Evolutionary conservation across 2,113 vertebrate genomes (phyloP).

Genomic region (Gulo gulo): DNA sequence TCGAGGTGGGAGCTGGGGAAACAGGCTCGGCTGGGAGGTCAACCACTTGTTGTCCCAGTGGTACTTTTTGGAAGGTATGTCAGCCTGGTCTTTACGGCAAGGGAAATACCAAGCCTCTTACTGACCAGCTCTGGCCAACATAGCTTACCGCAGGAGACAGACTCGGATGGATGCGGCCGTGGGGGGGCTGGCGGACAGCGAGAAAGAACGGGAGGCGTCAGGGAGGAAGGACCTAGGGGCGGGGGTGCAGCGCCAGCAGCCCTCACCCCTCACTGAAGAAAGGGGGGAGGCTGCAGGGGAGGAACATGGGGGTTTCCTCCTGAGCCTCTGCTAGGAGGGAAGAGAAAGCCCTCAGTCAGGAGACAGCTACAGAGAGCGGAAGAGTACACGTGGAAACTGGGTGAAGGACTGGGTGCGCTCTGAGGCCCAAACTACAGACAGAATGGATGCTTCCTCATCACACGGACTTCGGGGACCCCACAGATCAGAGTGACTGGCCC

Average conservation of each 20-base stretch:
- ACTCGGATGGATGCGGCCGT: no score
- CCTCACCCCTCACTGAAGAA: not conserved
- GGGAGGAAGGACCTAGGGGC: not conserved
- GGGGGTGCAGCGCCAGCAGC: not conserved
- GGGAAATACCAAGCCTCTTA: not conserved
- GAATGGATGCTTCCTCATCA: no score
- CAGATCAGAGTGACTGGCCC: not conserved
- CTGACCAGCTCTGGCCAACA: not conserved
- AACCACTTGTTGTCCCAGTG: not conserved
- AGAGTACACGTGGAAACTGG: not conserved
- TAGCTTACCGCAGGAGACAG: not conserved
- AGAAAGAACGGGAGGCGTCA: not conserved
- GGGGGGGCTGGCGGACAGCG: no score
- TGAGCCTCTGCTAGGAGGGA: not conserved
- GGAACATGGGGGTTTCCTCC: not conserved
- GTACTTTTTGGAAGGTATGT: not conserved
- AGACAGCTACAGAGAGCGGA: not conserved
- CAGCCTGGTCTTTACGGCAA: not conserved
- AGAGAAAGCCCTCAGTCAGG: not conserved
- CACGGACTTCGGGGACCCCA: not conserved
- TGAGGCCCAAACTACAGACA: not conserved
- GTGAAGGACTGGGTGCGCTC: not conserved
- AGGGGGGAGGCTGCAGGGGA: no score
- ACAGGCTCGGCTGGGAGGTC: not conserved
- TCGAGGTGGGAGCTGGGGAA: fast-evolving